Conservation (phyloP, 1,140 invertebrate genomes). For the Caenorhabditis inopinata region DNA sequence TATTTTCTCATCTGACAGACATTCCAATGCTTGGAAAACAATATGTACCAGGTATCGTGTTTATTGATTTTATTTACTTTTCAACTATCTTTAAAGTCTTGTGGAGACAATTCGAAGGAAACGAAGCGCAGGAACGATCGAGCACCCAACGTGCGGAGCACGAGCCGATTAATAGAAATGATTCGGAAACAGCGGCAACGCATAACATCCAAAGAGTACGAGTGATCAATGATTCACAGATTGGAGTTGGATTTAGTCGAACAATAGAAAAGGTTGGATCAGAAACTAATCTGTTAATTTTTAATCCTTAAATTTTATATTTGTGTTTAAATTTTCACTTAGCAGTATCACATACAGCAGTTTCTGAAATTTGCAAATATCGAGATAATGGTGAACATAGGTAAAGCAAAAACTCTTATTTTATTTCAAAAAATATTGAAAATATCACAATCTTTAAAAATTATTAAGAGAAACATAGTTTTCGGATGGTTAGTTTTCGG, state of each 20-base stretch:
- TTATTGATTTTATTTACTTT: not conserved
- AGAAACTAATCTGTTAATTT: too few species aligned
- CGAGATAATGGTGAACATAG: too few species aligned
- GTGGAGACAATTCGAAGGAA: not conserved
- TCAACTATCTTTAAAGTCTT: not conserved
- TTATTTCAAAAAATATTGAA: too few species aligned
- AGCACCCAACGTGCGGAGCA: not conserved
- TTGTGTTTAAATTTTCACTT: too few species aligned
- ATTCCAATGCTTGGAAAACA: conserved; percentile 19
- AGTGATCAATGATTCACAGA: not conserved
- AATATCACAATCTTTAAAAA: too few species aligned
- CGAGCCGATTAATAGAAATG: not conserved
- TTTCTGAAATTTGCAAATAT: too few species aligned
- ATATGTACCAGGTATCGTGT: not conserved
- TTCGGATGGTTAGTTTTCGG: too few species aligned
- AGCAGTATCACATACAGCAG: too few species aligned
- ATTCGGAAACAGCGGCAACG: not conserved
- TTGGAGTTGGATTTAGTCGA: not conserved
- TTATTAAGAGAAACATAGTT: too few species aligned
- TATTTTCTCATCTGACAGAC: not conserved
- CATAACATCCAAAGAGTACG: not conserved
- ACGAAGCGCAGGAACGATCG: not conserved
- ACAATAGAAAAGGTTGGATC: not conserved
- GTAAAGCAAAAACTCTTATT: too few species aligned
- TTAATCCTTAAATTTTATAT: too few species aligned